Evolutionary conservation across 1,140 invertebrate genomes (phyloP), one percentile per base, ranked within the genome.

Genomic region (Cyclargus thomasi): DNA sequence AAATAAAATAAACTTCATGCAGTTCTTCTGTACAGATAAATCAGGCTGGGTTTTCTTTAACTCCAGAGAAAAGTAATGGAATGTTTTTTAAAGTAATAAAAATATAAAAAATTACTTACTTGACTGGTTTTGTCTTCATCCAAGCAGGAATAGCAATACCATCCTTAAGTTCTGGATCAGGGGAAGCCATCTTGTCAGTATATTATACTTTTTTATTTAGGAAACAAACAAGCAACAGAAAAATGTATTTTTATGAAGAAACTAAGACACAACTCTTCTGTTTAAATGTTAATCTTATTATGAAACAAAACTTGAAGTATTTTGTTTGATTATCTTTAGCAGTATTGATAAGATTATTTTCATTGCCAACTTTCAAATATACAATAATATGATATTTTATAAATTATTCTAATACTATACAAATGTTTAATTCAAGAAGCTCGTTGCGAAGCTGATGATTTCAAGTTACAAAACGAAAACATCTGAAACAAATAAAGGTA

Each of bases 121-220:
- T 88, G 17, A 75, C 74, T 53, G 85, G 85, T 74, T 85, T 87
- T 62, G 74, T 79, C 69, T 90, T 90, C 86, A 90, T 88, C 87
- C 87, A 90, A 67, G 82, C 75, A 14, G 87, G 85, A 53, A 90
- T 71, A 18, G 77, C 77, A 66, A 90, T 78, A 74, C 85, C 85
- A 78, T 88, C 87, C 64, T 83, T 86, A 64, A 90, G 77, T 79
- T 90, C 85, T 65, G 87, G 83, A 65, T 88, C 87, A 79, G 78
- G 81, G 63, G 86, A 88, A 65, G 85, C 82, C 87, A 90, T 90
- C 64, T 74, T 85, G 23, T 59, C 55, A 20, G 18, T 21, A 59
- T 11, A 59, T 11, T 59, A 18, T 10, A 21, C 18, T 20, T 11
- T 59, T 59, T 20, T 20, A 20, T 20, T 5, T 20, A 22, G 29